Evolutionary conservation across 2,113 vertebrate species (phyloP).

Genomic region (Sander lucioperca): DNA sequence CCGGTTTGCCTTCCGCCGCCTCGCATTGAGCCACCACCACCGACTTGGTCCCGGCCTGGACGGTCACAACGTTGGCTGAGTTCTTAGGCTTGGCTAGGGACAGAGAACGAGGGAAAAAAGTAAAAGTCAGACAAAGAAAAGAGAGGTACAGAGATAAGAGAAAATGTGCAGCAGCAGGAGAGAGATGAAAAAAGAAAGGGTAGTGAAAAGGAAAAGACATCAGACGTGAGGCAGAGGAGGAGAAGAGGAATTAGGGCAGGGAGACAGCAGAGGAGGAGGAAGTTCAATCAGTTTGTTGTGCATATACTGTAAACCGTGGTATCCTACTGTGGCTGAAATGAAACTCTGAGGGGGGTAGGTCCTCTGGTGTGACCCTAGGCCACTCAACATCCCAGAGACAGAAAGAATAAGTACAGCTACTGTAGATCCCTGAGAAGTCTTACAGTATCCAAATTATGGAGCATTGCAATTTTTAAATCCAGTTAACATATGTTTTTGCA

Average conservation of each 20-base stretch:
- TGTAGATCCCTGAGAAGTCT: not conserved
- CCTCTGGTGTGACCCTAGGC: slow-evolving; percentile 26
- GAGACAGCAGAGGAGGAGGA: slow-evolving; percentile 9
- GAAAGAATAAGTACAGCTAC: not conserved
- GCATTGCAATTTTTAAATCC: not conserved
- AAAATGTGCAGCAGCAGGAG: not conserved
- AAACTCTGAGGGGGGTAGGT: slow-evolving; percentile 16
- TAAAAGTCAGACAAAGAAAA: not conserved
- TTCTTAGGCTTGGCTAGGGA: slow-evolving; percentile 83
- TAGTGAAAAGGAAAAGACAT: slow-evolving; percentile 29
- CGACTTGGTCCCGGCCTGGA: slow-evolving; percentile 70
- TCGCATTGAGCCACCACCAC: slow-evolving; percentile 86
- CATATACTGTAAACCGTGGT: slow-evolving; percentile 19
- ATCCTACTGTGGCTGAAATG: slow-evolving; percentile 50
- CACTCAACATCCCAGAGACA: slow-evolving; percentile 8
- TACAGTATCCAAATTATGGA: not conserved
- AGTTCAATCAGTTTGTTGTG: slow-evolving; percentile 58
- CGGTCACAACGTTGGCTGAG: slow-evolving; percentile 75
- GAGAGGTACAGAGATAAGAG: not conserved
- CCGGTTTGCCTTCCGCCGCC: slow-evolving; percentile 84
- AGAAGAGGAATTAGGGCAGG: not conserved
- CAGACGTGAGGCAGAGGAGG: slow-evolving; percentile 19
- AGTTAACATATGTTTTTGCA: not conserved
- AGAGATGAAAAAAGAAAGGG: not conserved
- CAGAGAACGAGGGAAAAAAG: not conserved